Evolutionary conservation across 2,797 vertebrate genomes (phyloP), one percentile per base, ranked within the genome.

Genomic region (Protonibea diacanthus): DNA sequence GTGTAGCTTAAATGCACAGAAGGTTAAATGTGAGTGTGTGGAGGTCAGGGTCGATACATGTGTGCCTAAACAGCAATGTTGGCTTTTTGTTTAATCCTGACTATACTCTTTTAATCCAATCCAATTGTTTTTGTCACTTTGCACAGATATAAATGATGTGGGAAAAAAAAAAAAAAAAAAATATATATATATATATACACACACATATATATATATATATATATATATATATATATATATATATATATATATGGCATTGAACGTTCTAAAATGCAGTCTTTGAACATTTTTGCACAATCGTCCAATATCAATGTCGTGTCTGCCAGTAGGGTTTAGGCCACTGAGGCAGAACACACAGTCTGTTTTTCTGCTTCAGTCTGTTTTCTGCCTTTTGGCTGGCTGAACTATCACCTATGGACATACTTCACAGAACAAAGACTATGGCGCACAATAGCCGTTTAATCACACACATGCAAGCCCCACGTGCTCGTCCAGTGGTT

Each of bases 361-460:
- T 62, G 57, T 52, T 29, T 29, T 29, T 29, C 29, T 29, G 29
- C 29, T 29, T 29, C 33, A 38, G 33, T 38, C 33, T 38, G 33
- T 38, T 38, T 38, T 38, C 33, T 38, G 33, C 33, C 33, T 38
- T 9, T 38, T 61, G 49, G 53, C 67, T 68, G 52, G 15, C 61
- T 81, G 45, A 85, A 78, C 73, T 62, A 60, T 76, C 70, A 71
- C 71, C 70, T 78, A 62, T 63, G 11, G 62, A 64, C 72, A 67
- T n/a, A 17, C 48, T 55, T 20, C 45, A 61, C 15, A 68, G 45
- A 64, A 77, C 72, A 85, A 78, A 83, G 64, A 63, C 60, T 47
- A 53, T 63, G 12, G 58, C 61, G 15, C 3, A 55, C 76, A 82
- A 58, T 49, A 42, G 51, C 17, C 14, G 56, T 73, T 72, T 44